phyloP scores from a whole-genome alignment of 2,113 vertebrate genomes.

The Pterocles burchelli region DNA sequence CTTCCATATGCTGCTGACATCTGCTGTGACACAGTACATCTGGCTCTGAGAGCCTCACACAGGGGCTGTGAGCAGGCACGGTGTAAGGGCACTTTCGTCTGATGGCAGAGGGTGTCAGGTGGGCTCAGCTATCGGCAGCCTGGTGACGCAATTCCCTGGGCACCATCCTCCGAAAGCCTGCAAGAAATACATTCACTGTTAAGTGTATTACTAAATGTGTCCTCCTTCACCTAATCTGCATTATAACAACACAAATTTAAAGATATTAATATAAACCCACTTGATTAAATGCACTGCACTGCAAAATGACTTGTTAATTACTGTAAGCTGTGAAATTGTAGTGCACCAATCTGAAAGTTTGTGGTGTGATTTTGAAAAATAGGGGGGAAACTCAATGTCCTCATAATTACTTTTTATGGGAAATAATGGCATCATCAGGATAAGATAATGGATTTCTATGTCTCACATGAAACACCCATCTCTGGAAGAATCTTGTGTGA shows the following conservation, averaged over 20 bases:
- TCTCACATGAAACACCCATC: constrained; percentile 54
- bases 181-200: background rate
- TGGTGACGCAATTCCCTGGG: background rate
- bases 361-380: constrained; percentile 51
- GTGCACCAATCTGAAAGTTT: constrained; percentile 50
- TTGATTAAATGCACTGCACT: constrained; percentile 47
- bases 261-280: constrained; percentile 21
- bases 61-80: background rate
- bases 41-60: background rate
- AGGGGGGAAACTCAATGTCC: constrained; percentile 47
- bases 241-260: constrained; percentile 28
- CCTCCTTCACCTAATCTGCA: background rate
- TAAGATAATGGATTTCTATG: constrained; percentile 70
- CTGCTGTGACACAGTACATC: constrained; percentile 55
- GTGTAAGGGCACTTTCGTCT: background rate
- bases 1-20: constrained; percentile 60
- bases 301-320: constrained; percentile 64
- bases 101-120: background rate
- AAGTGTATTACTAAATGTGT: background rate
- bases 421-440: constrained; percentile 64
- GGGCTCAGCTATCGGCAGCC: background rate
- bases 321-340: constrained; percentile 52
- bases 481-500: constrained; percentile 11
- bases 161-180: background rate
- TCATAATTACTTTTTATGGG: constrained; percentile 73